phyloP scores from a whole-genome alignment of 2,888 invertebrate species.

The Scaptomyza caliginosa region DNA sequence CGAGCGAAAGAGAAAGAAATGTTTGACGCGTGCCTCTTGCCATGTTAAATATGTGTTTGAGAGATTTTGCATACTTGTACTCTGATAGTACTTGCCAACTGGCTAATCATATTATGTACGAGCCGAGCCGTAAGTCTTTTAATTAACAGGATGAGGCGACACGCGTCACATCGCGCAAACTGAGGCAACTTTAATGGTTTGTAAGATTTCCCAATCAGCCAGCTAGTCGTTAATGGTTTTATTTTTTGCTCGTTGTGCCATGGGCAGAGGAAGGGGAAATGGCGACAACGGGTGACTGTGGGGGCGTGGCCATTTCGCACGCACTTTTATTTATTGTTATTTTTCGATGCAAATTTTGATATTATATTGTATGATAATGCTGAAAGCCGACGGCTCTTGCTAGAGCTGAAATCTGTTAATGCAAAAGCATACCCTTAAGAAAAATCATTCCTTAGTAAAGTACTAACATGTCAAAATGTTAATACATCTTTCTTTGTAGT shows the following conservation, averaged over 20 bases:
- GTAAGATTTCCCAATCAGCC: constrained; percentile 59
- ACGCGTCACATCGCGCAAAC: constrained; percentile 40
- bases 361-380: not conserved
- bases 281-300: not conserved
- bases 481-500: no score
- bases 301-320: constrained; percentile 55
- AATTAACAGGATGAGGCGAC: constrained; percentile 70
- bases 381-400: not conserved
- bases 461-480: no score
- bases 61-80: constrained; percentile 14
- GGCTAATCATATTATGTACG: constrained; percentile 65
- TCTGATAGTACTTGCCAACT: constrained; percentile 16
- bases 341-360: not conserved
- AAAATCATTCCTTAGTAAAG: no score
- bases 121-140: constrained; percentile 55
- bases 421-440: no score
- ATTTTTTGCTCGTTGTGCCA: not conserved
- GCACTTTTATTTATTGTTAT: constrained; percentile 12
- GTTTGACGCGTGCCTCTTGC: constrained; percentile 59
- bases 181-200: constrained; percentile 64
- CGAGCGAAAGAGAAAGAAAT: not conserved
- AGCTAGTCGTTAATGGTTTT: constrained; percentile 30
- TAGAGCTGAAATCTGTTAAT: no score
- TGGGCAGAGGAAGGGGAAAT: not conserved
- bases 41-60: constrained; percentile 15